These are phyloP conservation scores for Pongo abelii DNA, from an alignment of 2,113 vertebrate species.

Conservation along the genomic window DNA sequence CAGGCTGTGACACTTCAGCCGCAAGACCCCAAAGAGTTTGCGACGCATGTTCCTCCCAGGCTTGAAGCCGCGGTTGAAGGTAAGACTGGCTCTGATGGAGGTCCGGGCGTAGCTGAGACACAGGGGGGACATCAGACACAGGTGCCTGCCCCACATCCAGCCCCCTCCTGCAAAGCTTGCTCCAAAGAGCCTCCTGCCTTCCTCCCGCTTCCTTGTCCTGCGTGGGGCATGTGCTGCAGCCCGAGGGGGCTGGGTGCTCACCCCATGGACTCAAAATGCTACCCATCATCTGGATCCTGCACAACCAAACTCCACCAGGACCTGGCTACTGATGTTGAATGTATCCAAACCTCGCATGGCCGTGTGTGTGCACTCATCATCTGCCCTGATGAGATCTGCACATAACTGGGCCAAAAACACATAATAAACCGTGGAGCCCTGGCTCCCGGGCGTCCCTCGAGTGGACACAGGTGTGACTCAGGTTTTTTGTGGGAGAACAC, in stretches of 20 bases:
- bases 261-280: rapidly evolving
- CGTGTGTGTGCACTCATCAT: neutral
- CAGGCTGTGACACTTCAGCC: slow-evolving; percentile 89
- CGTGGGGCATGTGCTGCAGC: neutral
- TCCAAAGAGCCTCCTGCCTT: too few relatives aligned
- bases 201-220: neutral
- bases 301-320: neutral
- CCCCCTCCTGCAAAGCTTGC: too few relatives aligned
- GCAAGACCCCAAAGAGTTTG: slow-evolving; percentile 89
- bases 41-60: slow-evolving; percentile 88
- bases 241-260: rapidly evolving
- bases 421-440: neutral
- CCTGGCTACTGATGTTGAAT: too few relatives aligned
- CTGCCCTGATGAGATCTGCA: neutral
- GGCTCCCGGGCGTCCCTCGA: neutral
- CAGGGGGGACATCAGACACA: rapidly evolving
- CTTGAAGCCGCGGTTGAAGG: slow-evolving; percentile 83
- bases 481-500: neutral
- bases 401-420: neutral
- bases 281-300: neutral
- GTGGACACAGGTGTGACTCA: neutral
- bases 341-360: too few relatives aligned
- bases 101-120: slow-evolving; percentile 87
- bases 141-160: rapidly evolving
- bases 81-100: slow-evolving; percentile 91